Conservation (phyloP, 53 echinoderm and acorn worm species). For the Arbacia lixula region DNA sequence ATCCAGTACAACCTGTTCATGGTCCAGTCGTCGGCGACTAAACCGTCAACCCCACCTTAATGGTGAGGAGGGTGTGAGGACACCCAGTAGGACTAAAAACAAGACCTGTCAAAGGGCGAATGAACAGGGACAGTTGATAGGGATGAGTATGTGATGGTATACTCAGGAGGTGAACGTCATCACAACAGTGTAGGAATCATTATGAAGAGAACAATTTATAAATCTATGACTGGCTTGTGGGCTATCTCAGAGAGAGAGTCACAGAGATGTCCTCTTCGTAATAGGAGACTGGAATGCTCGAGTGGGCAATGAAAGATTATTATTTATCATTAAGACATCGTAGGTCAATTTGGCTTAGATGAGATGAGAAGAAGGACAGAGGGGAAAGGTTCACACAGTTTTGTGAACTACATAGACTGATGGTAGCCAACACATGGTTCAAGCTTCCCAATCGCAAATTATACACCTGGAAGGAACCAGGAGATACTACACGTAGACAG, state of each 20-base stretch:
- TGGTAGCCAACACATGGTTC: slow-evolving; percentile 6
- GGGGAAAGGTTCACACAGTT: not conserved
- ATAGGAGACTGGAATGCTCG: not conserved
- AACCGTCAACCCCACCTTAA: no score
- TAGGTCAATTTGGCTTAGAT: no score
- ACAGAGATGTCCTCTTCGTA: not conserved
- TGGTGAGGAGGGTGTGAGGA: not conserved
- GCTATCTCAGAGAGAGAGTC: not conserved
- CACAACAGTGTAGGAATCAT: not conserved
- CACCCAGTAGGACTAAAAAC: not conserved
- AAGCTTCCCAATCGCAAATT: slow-evolving; percentile 17
- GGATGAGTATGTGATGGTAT: not conserved
- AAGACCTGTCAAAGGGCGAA: not conserved
- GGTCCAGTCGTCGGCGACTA: no score
- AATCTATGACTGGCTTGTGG: not conserved
- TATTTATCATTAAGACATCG: no score
- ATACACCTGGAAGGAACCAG: slow-evolving; percentile 52
- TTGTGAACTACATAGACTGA: not conserved
- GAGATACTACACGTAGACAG: slow-evolving; percentile 34
- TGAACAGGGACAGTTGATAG: not conserved
- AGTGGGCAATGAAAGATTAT: slow-evolving; percentile 3
- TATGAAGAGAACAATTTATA: no score
- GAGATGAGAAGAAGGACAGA: not conserved
- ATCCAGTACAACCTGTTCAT: no score
- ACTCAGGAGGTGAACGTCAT: not conserved